These are phyloP conservation scores for Octodonta nipae DNA, from an alignment of 2,888 invertebrate species.

Conservation along the genomic window DNA sequence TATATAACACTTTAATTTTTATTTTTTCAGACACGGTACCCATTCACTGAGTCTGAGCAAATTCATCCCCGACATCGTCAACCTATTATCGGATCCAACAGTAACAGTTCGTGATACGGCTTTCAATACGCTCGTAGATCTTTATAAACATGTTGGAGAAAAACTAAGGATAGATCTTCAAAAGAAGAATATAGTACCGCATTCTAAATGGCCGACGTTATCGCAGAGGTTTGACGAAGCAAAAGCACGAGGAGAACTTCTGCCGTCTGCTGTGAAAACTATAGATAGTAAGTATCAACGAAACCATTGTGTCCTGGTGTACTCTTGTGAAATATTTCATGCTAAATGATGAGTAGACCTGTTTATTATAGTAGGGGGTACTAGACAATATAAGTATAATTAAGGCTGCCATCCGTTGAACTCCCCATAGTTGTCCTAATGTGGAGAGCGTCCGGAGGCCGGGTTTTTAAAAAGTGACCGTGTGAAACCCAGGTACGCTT, in stretches of 20 bases:
- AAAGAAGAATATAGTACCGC: conserved; percentile 64
- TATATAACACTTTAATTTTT: too few relatives aligned
- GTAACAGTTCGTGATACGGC: conserved; percentile 79
- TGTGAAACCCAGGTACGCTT: too few relatives aligned
- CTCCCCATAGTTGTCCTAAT: too few relatives aligned
- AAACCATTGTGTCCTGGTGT: too few relatives aligned
- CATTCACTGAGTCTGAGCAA: conserved; percentile 68
- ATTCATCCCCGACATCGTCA: conserved; percentile 70
- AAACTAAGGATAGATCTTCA: conserved; percentile 68
- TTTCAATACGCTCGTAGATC: conserved; percentile 69
- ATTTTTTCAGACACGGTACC: conserved; percentile 64
- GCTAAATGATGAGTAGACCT: too few relatives aligned
- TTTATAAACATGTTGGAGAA: conserved; percentile 88
- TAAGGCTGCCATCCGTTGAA: too few relatives aligned
- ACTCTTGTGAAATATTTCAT: too few relatives aligned
- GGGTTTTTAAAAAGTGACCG: too few relatives aligned
- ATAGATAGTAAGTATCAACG: conserved; percentile 19
- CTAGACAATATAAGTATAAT: too few relatives aligned
- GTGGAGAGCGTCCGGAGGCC: too few relatives aligned
- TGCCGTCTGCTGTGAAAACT: conserved; percentile 51
- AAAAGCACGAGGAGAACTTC: conserved; percentile 52
- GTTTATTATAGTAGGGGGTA: too few relatives aligned
- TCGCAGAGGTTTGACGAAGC: conserved; percentile 80
- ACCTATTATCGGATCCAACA: conserved; percentile 75
- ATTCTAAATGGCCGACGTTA: conserved; percentile 55